Evolutionary conservation across 2,888 invertebrate genomes (phyloP), one percentile per base, ranked within the genome.

Genomic region (Agriopis marginaria): DNA sequence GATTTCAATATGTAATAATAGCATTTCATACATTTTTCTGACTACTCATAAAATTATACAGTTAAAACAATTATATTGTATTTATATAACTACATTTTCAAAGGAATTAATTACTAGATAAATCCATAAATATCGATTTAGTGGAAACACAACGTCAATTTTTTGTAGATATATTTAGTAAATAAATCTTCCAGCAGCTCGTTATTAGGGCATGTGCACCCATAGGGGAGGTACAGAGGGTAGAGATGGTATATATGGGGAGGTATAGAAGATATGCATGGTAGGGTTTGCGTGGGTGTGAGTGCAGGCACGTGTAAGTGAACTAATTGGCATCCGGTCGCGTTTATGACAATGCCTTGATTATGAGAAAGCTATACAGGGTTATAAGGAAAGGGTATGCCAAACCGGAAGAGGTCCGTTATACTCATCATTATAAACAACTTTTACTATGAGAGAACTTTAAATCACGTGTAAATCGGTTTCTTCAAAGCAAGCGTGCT

Each of bases 241-340:
- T 58, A 45, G 39, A 11, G 32, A 11, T 44, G 51, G 51, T 51
- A n/a, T 7, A 17, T 23, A n/a, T 50, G 42, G 51, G 50, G 60
- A 14, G 40, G 61, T 12, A 7, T 11, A 1, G 63, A 47, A 54
- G 54, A 55, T 66, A 74, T 63, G 39, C 62, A 70, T n/a, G 60
- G 65, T 63, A 49, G 59, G 51, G 23, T 23, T 32, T 47, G n/a
- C 5, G 61, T 61, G 42, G 58, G 68, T 42, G 47, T 72, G 73
- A 76, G 75, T 70, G 72, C 70, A 59, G 75, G 72, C 82, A 82
- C 82, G 85, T 82, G 83, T 82, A 80, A 72, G 77, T 68, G 76
- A 75, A 77, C 77, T 81, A 80, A 83, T 84, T 80, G 72, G 72
- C 75, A 70, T 62, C 65, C 65, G 61, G 70, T 77, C 73, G 73